Base-by-base conservation (phyloP, 2,113 vertebrate species). In the Centropristis striata region DNA sequence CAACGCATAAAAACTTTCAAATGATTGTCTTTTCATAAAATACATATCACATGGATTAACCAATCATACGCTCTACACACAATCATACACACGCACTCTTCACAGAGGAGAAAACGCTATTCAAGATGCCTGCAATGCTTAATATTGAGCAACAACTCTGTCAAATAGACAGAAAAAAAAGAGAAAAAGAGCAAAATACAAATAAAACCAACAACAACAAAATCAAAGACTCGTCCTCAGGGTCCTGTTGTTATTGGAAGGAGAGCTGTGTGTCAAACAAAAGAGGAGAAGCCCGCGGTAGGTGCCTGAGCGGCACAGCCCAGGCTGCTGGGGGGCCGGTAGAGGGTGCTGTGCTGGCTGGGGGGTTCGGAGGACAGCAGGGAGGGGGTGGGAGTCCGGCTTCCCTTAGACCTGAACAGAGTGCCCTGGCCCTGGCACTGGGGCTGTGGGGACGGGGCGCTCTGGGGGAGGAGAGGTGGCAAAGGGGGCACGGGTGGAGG, bases 351-450 rank as follows among this genome's bases (percentile, higher is more conserved):
- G 83, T 95, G 94, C 88, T 96, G 95, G 86, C 95, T 96, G 58
- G 96, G 95, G 81, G 96, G 96, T 71, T 96, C 97, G 0, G 96
- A 96, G 68, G 97, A 95, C 66, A 96, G 96, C 80, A 97, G 95
- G 44, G 97, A 97, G 16, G 97, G 98, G 71, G 97, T 96, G 93
- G 98, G 97, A 97, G 98, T 99, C 97, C 98, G 96, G 94, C 98
- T 99, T 93, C 95, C 93, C 90, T 98, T 98, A 59, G 97, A 95
- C 90, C 97, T 98, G 87, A 98, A 98, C 85, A 99, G 95, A 75
- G 96, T 98, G 90, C 96, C 96, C 84, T 97, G 97, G 94, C 96
- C 95, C 90, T 94, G 96, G 94, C 91, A 93, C 86, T 92, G 91
- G 76, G 95, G 96, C 78, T 96, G 90, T 53, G 96, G 92, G 91